Evolutionary conservation across 53 echinoderm and acorn worm species (phyloP).

Genomic region (Holothuria scabra): DNA sequence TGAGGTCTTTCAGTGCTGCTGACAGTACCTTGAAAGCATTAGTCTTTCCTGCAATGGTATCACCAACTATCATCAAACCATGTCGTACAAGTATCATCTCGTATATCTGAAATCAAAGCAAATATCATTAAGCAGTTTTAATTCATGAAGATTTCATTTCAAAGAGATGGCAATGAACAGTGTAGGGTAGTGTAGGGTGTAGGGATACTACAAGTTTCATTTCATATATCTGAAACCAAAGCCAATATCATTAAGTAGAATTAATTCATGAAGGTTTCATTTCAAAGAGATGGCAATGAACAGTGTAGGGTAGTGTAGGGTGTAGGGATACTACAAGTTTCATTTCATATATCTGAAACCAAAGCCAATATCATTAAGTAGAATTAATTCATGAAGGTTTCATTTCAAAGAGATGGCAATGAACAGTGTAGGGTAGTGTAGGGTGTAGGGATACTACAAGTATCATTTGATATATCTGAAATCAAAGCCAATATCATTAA

Average conservation of each 20-base stretch:
- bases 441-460: no score
- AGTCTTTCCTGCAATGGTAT: slow-evolving; percentile 95
- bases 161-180: no score
- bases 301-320: no score
- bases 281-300: no score
- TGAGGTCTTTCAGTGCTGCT: slow-evolving; percentile 77
- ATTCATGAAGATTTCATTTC: no score
- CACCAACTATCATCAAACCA: slow-evolving; percentile 97
- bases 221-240: slow-evolving; percentile 81
- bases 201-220: slow-evolving; percentile 98
- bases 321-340: no score
- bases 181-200: no score
- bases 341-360: slow-evolving; percentile 93
- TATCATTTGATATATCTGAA: slow-evolving; percentile 98
- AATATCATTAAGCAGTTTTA: not conserved
- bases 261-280: no score
- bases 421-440: no score
- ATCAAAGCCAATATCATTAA: not conserved
- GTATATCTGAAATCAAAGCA: slow-evolving; percentile 68
- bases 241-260: not conserved
- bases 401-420: no score
- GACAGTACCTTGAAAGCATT: slow-evolving; percentile 86
- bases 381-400: no score
- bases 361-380: not conserved
- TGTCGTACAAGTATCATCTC: slow-evolving; percentile 99